Conservation (phyloP, 2,797 vertebrate species). For the Pseudotriccus pelzelni region DNA sequence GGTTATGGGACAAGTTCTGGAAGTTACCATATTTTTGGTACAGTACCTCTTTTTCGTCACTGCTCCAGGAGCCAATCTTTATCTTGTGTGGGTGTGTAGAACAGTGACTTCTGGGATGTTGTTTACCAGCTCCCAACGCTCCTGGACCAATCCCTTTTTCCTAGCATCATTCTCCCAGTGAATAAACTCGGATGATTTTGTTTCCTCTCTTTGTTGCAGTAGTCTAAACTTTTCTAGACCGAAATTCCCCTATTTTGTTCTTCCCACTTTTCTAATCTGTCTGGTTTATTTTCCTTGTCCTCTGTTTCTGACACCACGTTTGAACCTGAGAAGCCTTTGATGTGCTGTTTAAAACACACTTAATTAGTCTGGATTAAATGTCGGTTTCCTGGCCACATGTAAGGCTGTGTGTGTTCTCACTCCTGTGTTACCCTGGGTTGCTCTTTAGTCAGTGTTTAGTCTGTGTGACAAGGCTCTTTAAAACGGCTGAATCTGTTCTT, state of each 20-base stretch:
- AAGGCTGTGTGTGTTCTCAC: neutral
- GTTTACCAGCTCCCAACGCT: neutral
- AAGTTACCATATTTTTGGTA: neutral
- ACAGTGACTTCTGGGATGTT: neutral
- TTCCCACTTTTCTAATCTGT: neutral
- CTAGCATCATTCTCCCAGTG: neutral
- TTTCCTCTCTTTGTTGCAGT: neutral
- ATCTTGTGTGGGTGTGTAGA: neutral
- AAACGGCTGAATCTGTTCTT: neutral
- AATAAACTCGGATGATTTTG: neutral
- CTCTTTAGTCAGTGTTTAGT: conserved; percentile 13
- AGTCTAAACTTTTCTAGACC: neutral
- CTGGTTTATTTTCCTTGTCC: neutral
- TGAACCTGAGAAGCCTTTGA: conserved; percentile 34
- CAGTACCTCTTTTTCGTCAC: neutral
- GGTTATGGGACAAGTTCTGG: neutral
- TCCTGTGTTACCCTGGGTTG: neutral
- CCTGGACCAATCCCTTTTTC: neutral
- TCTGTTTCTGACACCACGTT: neutral
- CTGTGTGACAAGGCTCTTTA: neutral
- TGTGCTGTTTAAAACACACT: neutral
- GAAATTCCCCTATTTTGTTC: neutral
- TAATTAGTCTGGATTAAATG: conserved; percentile 24
- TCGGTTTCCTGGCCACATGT: neutral
- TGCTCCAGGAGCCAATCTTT: neutral